Evolutionary conservation across 1,140 invertebrate genomes (phyloP).

Genomic region (Cephus cinctus): DNA sequence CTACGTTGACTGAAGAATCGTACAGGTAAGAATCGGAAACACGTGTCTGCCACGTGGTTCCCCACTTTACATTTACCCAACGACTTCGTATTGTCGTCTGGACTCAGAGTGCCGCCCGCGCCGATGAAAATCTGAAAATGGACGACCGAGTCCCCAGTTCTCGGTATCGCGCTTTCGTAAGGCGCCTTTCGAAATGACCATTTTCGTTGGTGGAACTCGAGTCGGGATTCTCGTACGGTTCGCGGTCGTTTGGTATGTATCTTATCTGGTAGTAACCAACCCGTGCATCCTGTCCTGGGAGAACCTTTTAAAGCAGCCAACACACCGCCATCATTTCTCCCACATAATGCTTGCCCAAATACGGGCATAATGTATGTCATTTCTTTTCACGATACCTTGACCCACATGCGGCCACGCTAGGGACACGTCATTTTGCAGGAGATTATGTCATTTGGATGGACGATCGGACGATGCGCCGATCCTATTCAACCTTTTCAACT

Average conservation of each 20-base stretch:
- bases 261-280: too few relatives aligned
- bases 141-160: neutral
- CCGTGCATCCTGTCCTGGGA: too few relatives aligned
- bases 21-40: neutral
- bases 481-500: too few relatives aligned
- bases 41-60: too few relatives aligned
- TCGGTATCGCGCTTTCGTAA: neutral
- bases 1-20: neutral
- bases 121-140: neutral
- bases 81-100: neutral
- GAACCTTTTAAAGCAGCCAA: too few relatives aligned
- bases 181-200: neutral
- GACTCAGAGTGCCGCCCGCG: neutral
- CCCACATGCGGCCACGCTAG: slow-evolving; percentile 36
- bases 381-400: slow-evolving; percentile 49
- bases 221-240: too few relatives aligned
- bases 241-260: too few relatives aligned
- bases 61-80: too few relatives aligned
- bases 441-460: too few relatives aligned
- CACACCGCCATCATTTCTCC: neutral
- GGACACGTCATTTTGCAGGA: slow-evolving; percentile 34
- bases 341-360: slow-evolving; percentile 27
- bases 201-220: too few relatives aligned
- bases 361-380: slow-evolving; percentile 49
- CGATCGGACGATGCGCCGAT: too few relatives aligned